phyloP scores from a whole-genome alignment of 2,797 vertebrate species.

The Hyperoplus lanceolatus region DNA sequence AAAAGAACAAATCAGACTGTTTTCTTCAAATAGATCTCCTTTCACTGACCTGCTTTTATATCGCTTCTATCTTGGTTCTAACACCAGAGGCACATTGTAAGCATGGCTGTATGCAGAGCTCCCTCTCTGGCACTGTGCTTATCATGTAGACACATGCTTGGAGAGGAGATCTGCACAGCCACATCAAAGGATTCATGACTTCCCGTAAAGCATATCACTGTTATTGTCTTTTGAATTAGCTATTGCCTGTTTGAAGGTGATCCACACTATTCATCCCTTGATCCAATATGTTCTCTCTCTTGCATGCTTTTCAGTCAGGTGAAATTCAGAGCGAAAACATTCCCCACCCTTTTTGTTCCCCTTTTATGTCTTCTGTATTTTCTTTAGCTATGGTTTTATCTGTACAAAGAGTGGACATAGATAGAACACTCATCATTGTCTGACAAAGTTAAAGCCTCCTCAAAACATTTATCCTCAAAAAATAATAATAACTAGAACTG shows the following conservation, averaged over 20 bases:
- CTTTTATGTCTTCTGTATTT: constrained; percentile 25
- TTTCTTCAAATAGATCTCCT: neutral
- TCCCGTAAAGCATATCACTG: constrained; percentile 21
- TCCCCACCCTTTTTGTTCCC: constrained; percentile 1
- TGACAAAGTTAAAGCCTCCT: constrained; percentile 30
- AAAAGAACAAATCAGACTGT: neutral
- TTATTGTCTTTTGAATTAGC: constrained; percentile 31
- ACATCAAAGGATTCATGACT: constrained; percentile 46
- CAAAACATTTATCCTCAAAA: constrained; percentile 28
- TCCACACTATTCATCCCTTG: constrained; percentile 24
- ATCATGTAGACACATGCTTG: constrained; percentile 48
- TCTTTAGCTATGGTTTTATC: constrained; percentile 29
- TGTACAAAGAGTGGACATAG: constrained; percentile 25
- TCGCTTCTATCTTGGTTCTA: constrained; percentile 8
- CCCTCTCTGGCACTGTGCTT: constrained; percentile 33
- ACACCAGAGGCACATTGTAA: neutral
- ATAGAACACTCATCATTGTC: neutral
- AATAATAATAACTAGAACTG: neutral
- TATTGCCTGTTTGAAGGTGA: constrained; percentile 3
- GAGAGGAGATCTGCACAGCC: constrained; percentile 21
- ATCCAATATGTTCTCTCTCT: constrained; percentile 19
- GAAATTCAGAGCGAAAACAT: constrained; percentile 25
- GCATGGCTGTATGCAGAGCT: constrained; percentile 28
- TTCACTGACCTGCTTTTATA: constrained; percentile 27
- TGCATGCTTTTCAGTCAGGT: neutral